phyloP scores from a whole-genome alignment of 1,140 invertebrate species.

The Leptinotarsa lineolata region DNA sequence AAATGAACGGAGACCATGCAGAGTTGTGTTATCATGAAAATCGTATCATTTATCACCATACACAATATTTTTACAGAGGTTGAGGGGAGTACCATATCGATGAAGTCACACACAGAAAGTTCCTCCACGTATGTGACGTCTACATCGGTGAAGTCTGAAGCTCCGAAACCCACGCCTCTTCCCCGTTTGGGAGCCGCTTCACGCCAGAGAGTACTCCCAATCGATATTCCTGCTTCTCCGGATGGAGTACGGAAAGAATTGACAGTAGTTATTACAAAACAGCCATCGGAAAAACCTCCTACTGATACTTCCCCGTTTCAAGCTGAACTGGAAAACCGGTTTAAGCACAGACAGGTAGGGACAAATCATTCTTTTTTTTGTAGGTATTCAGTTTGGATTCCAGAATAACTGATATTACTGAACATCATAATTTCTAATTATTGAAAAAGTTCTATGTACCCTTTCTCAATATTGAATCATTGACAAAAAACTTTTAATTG shows the following conservation, averaged over 20 bases:
- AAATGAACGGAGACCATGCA: too few species aligned
- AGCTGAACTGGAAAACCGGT: constrained; percentile 47
- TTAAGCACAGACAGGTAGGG: constrained; percentile 43
- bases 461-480: too few species aligned
- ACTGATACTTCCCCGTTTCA: constrained; percentile 45
- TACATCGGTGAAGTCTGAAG: constrained; percentile 37
- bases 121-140: constrained; percentile 2
- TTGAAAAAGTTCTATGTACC: too few species aligned
- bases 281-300: constrained; percentile 35
- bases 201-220: constrained; percentile 61
- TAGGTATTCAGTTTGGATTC: too few species aligned
- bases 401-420: too few species aligned
- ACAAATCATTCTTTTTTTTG: background rate
- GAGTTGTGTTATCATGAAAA: too few species aligned
- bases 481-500: too few species aligned
- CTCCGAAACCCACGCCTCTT: constrained; percentile 39
- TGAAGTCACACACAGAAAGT: constrained; percentile 23
- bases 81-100: background rate
- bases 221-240: constrained; percentile 59
- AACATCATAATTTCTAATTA: too few species aligned
- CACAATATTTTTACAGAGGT: background rate
- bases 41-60: too few species aligned
- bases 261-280: constrained; percentile 22
- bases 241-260: constrained; percentile 35
- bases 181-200: constrained; percentile 55